Evolutionary conservation across 2,797 vertebrate species (phyloP).

Genomic region (Neopelma chrysocephalum): DNA sequence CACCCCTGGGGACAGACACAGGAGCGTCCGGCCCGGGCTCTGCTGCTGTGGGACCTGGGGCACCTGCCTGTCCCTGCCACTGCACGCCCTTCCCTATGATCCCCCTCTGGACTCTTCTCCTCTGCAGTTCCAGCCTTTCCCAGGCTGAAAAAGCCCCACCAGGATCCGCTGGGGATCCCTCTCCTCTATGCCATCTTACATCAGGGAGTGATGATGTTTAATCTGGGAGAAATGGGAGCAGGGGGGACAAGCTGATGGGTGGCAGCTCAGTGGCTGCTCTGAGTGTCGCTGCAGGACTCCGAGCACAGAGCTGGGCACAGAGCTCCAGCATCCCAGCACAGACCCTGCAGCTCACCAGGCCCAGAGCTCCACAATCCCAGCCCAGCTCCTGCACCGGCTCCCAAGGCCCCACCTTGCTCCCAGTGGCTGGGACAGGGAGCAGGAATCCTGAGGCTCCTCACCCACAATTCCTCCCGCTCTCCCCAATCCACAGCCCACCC

Average conservation of each 20-base stretch:
- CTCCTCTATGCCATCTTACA: neutral
- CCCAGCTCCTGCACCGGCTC: neutral
- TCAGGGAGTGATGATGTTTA: neutral
- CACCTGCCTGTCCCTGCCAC: neutral
- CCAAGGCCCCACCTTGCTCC: neutral
- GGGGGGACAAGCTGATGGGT: neutral
- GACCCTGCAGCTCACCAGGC: neutral
- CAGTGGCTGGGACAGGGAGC: neutral
- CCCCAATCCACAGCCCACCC: neutral
- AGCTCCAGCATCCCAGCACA: neutral
- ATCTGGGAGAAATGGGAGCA: neutral
- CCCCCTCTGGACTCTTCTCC: fast-evolving
- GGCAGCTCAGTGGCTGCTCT: neutral
- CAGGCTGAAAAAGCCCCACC: neutral
- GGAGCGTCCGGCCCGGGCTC: neutral
- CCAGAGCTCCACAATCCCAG: neutral
- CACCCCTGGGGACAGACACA: slow-evolving; percentile 80
- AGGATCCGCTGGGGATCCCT: neutral
- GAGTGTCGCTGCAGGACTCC: neutral
- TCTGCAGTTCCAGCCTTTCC: neutral
- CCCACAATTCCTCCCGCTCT: fast-evolving
- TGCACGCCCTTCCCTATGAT: neutral
- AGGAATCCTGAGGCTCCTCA: neutral
- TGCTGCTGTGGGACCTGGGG: neutral
- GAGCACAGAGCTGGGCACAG: fast-evolving